phyloP scores from a whole-genome alignment of 2,113 vertebrate genomes.

The Gnathochromis pfefferi region DNA sequence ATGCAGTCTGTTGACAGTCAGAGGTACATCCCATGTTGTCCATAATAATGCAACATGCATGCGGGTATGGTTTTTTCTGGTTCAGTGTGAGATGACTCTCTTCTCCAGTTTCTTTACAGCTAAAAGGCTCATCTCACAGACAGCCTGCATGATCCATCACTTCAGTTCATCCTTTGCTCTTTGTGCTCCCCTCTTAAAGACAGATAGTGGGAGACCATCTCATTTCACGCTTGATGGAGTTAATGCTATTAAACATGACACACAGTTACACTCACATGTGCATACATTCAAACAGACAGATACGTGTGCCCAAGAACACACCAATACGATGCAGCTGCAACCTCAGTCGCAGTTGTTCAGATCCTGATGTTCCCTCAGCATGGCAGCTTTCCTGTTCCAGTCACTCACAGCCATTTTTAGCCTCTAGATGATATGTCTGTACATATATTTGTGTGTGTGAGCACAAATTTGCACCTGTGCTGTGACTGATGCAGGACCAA shows the following conservation, averaged over 20 bases:
- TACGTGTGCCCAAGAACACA: neutral
- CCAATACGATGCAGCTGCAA: conserved; percentile 6
- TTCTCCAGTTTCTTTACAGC: conserved; percentile 1
- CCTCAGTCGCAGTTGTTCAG: conserved; percentile 7
- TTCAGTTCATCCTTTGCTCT: conserved; percentile 36
- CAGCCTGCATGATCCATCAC: conserved; percentile 32
- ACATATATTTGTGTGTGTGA: neutral
- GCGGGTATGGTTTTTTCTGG: neutral
- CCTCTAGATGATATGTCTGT: conserved; percentile 1
- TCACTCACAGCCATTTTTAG: conserved; percentile 24
- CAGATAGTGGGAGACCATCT: conserved; percentile 53
- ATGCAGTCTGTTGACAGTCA: neutral
- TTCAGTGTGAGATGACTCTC: neutral
- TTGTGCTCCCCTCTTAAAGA: conserved; percentile 50
- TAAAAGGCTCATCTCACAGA: conserved; percentile 17
- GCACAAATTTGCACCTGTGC: conserved; percentile 22
- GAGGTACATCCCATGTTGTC: neutral
- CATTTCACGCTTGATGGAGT: conserved; percentile 61
- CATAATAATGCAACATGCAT: neutral
- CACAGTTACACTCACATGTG: conserved; percentile 13
- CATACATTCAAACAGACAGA: neutral
- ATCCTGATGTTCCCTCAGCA: neutral
- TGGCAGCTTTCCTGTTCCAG: conserved; percentile 24
- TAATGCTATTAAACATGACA: conserved; percentile 54
- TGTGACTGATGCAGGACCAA: conserved; percentile 42